Base-by-base conservation (phyloP, 2,888 invertebrate genomes). In the Lumbricus terrestris region DNA sequence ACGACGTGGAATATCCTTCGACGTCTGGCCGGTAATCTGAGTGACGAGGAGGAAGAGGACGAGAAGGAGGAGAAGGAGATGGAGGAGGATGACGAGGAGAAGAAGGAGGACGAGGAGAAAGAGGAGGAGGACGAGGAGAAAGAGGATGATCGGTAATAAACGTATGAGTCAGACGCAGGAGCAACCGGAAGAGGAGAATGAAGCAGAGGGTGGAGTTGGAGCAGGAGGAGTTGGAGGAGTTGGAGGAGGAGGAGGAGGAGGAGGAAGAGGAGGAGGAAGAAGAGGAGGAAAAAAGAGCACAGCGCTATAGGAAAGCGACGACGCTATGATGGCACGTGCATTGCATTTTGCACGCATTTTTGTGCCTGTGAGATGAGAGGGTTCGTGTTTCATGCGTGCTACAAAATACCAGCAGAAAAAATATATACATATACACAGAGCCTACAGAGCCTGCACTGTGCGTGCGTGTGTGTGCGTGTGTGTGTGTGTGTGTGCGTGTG, bases 1-100 rank as follows among this genome's bases (percentile, higher is more conserved):
- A 69, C 69, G 69, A 69, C 69, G 69, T 69, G 69, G n/a, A 69
- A 69, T 69, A 69, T 69, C 69, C 69, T n/a, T 69, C 69, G 69
- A 69, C 69, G 69, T 69, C 69, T 69, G 69, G n/a, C 69, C 69
- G 69, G 69, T 69, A 69, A 69, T 69, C 69, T 29, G 69, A 69
- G 69, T 69, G 69, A 69, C n/a, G 69, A 29, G 29, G 69, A 69
- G 18, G n/a, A n/a, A n/a, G 23, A 47, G 18, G n/a, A n/a, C n/a
- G n/a, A n/a, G n/a, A n/a, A n/a, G n/a, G n/a, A n/a, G n/a, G n/a
- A n/a, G n/a, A n/a, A 6, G 69, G 69, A 69, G n/a, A n/a, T n/a
- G 69, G 69, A 69, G 69, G n/a, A 69, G 8, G 69, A 13, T 29
- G n/a, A 15, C 29, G 69, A 69, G n/a, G 69, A 69, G 69, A n/a